Base-by-base conservation (phyloP, 2,888 invertebrate genomes). In the Polymixis lichenea region DNA sequence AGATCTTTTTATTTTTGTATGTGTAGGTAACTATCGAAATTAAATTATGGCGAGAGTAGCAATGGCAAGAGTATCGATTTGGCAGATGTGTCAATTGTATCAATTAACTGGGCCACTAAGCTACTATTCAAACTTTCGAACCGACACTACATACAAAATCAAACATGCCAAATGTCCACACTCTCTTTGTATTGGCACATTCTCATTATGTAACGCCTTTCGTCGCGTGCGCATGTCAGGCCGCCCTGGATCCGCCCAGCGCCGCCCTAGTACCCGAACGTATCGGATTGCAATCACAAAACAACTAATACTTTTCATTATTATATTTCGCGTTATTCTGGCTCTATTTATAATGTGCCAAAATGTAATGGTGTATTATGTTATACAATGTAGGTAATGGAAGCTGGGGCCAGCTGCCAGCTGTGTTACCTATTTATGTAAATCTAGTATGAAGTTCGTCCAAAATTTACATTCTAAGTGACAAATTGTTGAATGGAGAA, bases 141-240 rank as follows among this genome's bases (percentile, higher is more conserved):
- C 28, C 22, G 38, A 38, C 15, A 82, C 25, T 58, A 64, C 66
- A 73, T 43, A 28, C 25, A 56, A 61, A 61, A 67, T 64, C 62
- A 75, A 71, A 72, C 86, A 75, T n/a, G 76, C 65, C 71, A 71
- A 89, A 79, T 84, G 84, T 83, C 73, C 79, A 81, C 78, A 87
- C 85, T 88, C 86, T 86, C 84, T 78, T 82, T 88, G 84, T 85
- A 86, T 86, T 86, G 82, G 82, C 66, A 81, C 82, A 84, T 64
- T 82, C 77, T 77, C 68, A 83, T 84, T 82, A 78, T 75, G 66
- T 64, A 76, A 75, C 70, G 32, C 69, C 49, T 75, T 83, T 75
- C 74, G 91, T 89, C 94, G 95, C 95, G 91, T 92, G 93, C 95
- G 94, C 96, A 95, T 92, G 92, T 90, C 84, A 75, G 83, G 85